Evolutionary conservation across 2,888 invertebrate species (phyloP), one percentile per base, ranked within the genome.

Genomic region (Acronicta alni): DNA sequence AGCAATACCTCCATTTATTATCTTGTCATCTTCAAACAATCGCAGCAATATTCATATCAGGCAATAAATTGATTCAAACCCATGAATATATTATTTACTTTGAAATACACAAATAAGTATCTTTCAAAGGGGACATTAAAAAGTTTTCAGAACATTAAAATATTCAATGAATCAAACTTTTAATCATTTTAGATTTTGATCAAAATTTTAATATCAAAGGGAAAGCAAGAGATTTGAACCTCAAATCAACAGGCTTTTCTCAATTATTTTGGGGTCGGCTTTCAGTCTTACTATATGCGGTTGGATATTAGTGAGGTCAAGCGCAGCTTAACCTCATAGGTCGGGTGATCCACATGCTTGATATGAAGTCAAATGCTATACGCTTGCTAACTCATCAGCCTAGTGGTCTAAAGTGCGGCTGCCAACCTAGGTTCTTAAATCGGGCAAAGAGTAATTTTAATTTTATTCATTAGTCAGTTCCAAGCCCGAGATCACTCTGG

Each of bases 51-150:
- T 38, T 54, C 49, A 61, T 61, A 26, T 10, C 32, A 38, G 43
- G 14, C 42, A 39, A 38, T 26, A 39, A 43, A 61, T 66, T 30
- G 62, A 47, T 66, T 53, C 44, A 45, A n/a, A 49, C 32, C 48
- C 18, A 65, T 67, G 53, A 53, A 60, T 49, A 53, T 16, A 45
- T 65, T 55, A 61, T 62, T 42, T 43, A 35, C 14, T 55, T 41
- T 37, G 16, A 46, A 43, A 56, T 67, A 62, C 55, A 67, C 30
- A 67, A 67, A 67, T 47, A 56, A 47, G 26, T 44, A 16, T 16
- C 23, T 47, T 16, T 52, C 41, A 55, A 60, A 67, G 26, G 23
- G 41, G 37, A 51, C 38, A 47, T 23, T 43, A 26, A 15, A 47
- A 62, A 68, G 30, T 32, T 37, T 62, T 38, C 16, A 26, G 44